Base-by-base conservation (phyloP, 2,888 invertebrate species). In the Zygogramma bicolorata region DNA sequence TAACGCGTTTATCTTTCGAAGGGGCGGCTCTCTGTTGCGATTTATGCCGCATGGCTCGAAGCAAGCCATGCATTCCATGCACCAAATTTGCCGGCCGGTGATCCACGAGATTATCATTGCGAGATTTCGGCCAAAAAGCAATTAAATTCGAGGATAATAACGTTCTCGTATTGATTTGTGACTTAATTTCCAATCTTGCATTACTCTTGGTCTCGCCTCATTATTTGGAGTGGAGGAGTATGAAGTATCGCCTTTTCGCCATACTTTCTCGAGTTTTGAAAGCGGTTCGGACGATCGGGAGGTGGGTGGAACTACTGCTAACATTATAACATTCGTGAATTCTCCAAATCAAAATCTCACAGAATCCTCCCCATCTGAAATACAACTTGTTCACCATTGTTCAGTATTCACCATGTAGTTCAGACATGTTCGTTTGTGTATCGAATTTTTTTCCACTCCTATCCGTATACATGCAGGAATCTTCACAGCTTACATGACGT, bases 1-100 rank as follows among this genome's bases (percentile, higher is more conserved):
- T 84, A 84, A 84, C 84, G 78, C 84, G 80, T 83, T 85, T 85
- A 85, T 85, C 85, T 83, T 77, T 76, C 72, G 77, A 75, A 75
- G 77, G 79, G 81, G 77, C 75, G 80, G 77, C 68, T 71, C 75
- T 70, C 69, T 65, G 65, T 22, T 27, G 72, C 74, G 75, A 77
- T 77, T 77, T 77, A 77, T 75, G 70, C 73, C 40, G 58, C 74
- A 65, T 66, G 61, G 74, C 73, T 65, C 58, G 66, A 38, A 65
- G 70, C 68, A 25, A 38, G 40, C 68, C 62, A 61, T 75, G 66
- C 61, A 70, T 73, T 73, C 65, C 58, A 42, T 42, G 29, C 31
- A 49, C 58, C 69, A 68, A 67, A 71, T 74, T 71, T 62, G 74
- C 69, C 68, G 67, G 69, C 65, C 71, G 62, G 60, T 62, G 65